These are phyloP conservation scores for Protophormia terraenovae DNA, from an alignment of 2,888 invertebrate genomes.

Conservation along the genomic window DNA sequence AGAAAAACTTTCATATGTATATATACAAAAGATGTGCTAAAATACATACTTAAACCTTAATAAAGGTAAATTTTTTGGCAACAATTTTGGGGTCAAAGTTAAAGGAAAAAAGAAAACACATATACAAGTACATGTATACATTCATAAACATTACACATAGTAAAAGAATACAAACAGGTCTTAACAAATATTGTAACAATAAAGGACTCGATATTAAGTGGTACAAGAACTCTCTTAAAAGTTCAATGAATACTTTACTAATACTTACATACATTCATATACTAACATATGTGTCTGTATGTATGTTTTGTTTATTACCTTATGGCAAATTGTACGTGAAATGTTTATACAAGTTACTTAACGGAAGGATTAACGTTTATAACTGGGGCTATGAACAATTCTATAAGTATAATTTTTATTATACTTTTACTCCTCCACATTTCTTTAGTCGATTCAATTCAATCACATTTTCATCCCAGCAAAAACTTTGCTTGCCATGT, in stretches of 20 bases:
- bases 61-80: constrained; percentile 58
- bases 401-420: background rate
- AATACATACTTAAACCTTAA: background rate
- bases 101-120: constrained; percentile 70
- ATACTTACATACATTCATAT: background rate
- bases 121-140: background rate
- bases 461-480: constrained; percentile 40
- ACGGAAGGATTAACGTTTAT: constrained; percentile 65
- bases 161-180: constrained; percentile 9
- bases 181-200: constrained; percentile 45
- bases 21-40: constrained; percentile 13
- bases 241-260: constrained; percentile 66
- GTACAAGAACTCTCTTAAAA: constrained; percentile 64
- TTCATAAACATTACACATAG: background rate
- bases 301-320: constrained; percentile 60
- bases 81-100: constrained; percentile 69
- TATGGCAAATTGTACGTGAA: constrained; percentile 67
- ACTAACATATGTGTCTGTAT: constrained; percentile 3
- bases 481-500: too few relatives aligned
- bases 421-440: background rate
- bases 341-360: constrained; percentile 66
- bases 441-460: too few relatives aligned
- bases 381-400: constrained; percentile 23
- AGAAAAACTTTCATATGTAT: too few relatives aligned
- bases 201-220: constrained; percentile 62